Base-by-base conservation (phyloP, 2,888 invertebrate genomes). In the Andrena praecox region DNA sequence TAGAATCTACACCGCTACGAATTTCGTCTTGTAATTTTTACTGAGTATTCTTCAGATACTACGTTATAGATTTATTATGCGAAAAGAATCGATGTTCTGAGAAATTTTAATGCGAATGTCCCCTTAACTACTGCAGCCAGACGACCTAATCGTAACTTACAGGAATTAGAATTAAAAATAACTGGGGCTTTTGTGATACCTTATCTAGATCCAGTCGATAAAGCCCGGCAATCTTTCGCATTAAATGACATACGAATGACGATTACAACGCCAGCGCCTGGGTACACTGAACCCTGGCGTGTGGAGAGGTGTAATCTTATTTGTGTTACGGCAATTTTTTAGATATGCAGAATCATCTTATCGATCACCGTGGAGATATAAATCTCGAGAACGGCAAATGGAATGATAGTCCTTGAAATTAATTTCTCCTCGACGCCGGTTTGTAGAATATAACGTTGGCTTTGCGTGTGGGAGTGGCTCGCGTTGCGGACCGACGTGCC, bases 211-310 rank as follows among this genome's bases (percentile, higher is more conserved):
- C 62, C 60, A 16, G 2, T 42, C 60, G 62, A 76, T 70, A 76
- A 76, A 54, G 2, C n/a, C 4, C 12, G 29, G 16, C 24, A 63
- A 33, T 20, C 63, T 5, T 16, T 20, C 12, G 31, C 16, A 42
- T 60, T 52, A 52, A 68, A 35, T 35, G 62, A 52, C 35, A 54
- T 2, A 70, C 16, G 10, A n/a, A 20, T 10, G 24, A 48, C 24
- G 60, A 75, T 69, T 62, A 50, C 20, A 54, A 54, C 50, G 29
- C 75, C 33, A 62, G 62, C 62, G 29, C 29, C 29, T 69, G 69
- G 35, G 69, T 75, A 69, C 75, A 69, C 62, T 31, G 75, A 76
- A 76, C 75, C 20, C 70, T 54, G 33, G 12, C n/a, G 8, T 6
- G 48, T 16, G 16, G n/a, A 50, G 50, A 20, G 6, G 12, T 24